phyloP scores from a whole-genome alignment of 2,113 vertebrate genomes.

The Sialia sialis region DNA sequence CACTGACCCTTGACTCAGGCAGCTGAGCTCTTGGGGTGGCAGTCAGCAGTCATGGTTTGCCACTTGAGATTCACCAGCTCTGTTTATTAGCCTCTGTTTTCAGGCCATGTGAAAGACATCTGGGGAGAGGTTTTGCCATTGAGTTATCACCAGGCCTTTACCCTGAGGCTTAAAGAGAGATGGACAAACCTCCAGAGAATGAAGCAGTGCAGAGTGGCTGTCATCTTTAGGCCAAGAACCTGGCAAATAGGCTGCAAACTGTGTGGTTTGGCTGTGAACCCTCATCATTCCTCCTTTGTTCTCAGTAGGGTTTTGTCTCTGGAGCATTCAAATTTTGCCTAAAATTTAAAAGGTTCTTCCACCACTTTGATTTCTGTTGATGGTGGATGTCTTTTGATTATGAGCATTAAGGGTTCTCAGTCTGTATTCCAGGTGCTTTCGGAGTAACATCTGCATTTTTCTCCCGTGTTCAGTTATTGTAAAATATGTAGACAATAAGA shows the following conservation, averaged over 20 bases:
- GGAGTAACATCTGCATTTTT: neutral
- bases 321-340: neutral
- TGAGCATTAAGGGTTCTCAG: neutral
- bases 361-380: neutral
- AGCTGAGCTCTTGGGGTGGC: neutral
- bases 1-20: neutral
- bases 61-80: neutral
- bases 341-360: neutral
- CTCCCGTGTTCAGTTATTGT: neutral
- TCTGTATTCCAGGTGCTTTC: neutral
- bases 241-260: neutral
- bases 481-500: neutral
- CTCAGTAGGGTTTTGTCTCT: neutral
- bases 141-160: neutral
- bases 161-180: neutral
- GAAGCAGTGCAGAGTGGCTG: neutral
- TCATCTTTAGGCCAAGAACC: neutral
- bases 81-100: neutral
- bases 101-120: neutral
- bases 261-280: neutral
- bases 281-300: slow-evolving; percentile 11
- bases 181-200: neutral
- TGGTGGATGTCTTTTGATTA: neutral
- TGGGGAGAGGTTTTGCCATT: neutral
- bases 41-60: neutral